Conservation (phyloP, 2,888 invertebrate genomes). For the Nephrotoma guestfalica region DNA sequence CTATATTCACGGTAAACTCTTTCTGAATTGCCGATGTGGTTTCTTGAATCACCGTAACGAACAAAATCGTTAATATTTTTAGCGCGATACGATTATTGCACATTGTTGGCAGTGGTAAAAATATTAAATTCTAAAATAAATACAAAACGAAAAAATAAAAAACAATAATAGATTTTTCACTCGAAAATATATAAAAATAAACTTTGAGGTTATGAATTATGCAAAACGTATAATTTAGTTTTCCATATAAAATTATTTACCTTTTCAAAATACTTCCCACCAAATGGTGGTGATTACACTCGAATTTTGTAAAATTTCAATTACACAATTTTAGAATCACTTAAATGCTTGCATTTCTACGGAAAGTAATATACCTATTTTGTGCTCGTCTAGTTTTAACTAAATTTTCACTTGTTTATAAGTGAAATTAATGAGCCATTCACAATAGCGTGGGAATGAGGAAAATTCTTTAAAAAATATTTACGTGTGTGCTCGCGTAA, state of each 20-base stretch:
- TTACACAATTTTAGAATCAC: background rate
- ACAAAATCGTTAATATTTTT: background rate
- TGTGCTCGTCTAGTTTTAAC: background rate
- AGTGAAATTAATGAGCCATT: background rate
- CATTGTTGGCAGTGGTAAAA: background rate
- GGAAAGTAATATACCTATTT: background rate
- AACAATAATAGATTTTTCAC: background rate
- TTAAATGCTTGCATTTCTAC: background rate
- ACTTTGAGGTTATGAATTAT: background rate
- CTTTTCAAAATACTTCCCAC: background rate
- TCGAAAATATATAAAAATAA: background rate
- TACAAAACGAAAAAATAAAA: background rate
- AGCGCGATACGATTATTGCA: background rate
- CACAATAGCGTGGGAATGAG: background rate
- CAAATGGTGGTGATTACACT: background rate
- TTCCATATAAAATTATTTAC: background rate
- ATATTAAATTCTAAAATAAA: background rate
- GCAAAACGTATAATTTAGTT: background rate
- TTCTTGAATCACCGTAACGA: background rate
- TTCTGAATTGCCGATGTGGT: background rate
- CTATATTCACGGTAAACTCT: slow-evolving; percentile 47
- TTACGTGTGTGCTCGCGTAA: too few relatives aligned
- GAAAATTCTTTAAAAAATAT: background rate
- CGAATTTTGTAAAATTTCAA: background rate
- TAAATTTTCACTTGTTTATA: background rate